These are phyloP conservation scores for Toxotes jaculatrix DNA, from an alignment of 2,113 vertebrate genomes.

Conservation along the genomic window DNA sequence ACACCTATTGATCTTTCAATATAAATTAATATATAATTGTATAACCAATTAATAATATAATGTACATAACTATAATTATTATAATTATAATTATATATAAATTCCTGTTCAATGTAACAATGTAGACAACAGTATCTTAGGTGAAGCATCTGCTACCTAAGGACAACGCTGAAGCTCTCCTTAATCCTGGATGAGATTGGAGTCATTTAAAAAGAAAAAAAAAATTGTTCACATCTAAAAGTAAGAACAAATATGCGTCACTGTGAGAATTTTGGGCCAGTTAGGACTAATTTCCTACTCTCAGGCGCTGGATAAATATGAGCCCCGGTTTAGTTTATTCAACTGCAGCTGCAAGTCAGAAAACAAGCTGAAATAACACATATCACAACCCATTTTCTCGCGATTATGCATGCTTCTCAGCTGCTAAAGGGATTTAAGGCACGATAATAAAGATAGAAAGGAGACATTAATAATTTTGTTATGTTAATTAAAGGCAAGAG, in stretches of 20 bases:
- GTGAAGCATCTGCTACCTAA: not conserved
- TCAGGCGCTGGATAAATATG: slow-evolving; percentile 19
- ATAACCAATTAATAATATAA: too few relatives aligned
- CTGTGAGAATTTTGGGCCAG: not conserved
- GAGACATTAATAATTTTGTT: slow-evolving; percentile 83
- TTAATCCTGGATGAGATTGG: not conserved
- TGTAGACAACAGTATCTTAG: not conserved
- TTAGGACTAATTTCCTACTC: slow-evolving; percentile 36
- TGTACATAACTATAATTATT: too few relatives aligned
- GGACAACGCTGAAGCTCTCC: not conserved
- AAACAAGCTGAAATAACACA: slow-evolving; percentile 75
- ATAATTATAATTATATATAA: not conserved
- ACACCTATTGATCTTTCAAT: not conserved
- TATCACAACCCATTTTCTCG: slow-evolving; percentile 75
- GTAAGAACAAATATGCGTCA: slow-evolving; percentile 4
- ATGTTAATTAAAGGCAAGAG: slow-evolving; percentile 86
- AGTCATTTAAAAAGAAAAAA: slow-evolving; percentile 5
- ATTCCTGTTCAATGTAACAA: not conserved
- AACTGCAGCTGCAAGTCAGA: slow-evolving; percentile 69
- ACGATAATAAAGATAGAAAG: slow-evolving; percentile 83
- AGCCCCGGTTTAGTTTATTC: slow-evolving; percentile 62
- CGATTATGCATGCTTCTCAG: slow-evolving; percentile 81
- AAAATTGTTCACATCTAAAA: slow-evolving; percentile 20
- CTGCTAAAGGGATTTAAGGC: slow-evolving; percentile 82
- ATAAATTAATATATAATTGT: too few relatives aligned